These are phyloP conservation scores for Ascidia mentula DNA, from an alignment of 23 tunicate genomes.

Conservation along the genomic window DNA sequence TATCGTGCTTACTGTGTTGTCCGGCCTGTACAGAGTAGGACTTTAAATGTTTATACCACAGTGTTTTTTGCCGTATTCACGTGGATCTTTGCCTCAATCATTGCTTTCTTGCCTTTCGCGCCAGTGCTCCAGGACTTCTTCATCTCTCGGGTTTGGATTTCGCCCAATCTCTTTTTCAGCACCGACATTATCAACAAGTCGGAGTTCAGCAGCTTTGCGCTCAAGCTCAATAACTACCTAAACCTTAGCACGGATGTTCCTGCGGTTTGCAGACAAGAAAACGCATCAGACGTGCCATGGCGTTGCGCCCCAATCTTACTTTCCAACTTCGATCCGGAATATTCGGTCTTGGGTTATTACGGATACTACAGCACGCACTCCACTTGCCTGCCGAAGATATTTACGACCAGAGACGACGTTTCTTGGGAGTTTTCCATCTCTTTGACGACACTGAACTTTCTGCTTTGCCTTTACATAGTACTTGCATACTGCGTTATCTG, in stretches of 20 bases:
- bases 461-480: constrained; percentile 45
- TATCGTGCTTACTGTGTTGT: constrained; percentile 66
- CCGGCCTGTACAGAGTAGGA: constrained; percentile 54
- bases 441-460: constrained; percentile 43
- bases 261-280: neutral
- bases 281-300: neutral
- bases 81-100: constrained; percentile 37
- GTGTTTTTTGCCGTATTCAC: constrained; percentile 18
- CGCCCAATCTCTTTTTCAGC: constrained; percentile 34
- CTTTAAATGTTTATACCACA: constrained; percentile 15
- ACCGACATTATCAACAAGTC: constrained; percentile 32
- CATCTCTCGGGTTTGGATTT: constrained; percentile 23
- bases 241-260: neutral
- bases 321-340: neutral
- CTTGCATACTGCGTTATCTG: constrained; percentile 33
- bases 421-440: constrained; percentile 67
- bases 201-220: neutral
- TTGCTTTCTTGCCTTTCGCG: constrained; percentile 45
- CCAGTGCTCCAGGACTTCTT: constrained; percentile 1
- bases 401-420: constrained; percentile 23
- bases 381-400: constrained; percentile 62
- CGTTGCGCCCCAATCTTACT: neutral
- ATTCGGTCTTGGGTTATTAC: constrained; percentile 33
- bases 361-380: constrained; percentile 81
- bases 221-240: neutral